These are phyloP conservation scores for Galleria mellonella DNA, from an alignment of 1,140 invertebrate genomes.

Conservation along the genomic window DNA sequence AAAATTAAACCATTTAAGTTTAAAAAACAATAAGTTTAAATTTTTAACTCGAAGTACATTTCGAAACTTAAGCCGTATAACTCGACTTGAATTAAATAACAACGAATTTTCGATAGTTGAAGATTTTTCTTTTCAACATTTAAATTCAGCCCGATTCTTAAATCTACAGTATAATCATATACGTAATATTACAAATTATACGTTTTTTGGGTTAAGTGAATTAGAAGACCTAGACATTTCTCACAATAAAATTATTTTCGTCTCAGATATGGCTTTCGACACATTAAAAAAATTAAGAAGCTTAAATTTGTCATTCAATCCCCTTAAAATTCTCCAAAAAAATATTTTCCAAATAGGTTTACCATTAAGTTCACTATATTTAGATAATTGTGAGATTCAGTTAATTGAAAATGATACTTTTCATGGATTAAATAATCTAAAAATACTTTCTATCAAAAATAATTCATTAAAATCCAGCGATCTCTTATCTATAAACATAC, in stretches of 20 bases:
- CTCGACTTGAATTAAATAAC: constrained; percentile 42
- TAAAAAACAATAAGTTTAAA: constrained; percentile 54
- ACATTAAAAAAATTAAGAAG: constrained; percentile 77
- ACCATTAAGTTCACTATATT: constrained; percentile 75
- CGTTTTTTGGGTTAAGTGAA: constrained; percentile 81
- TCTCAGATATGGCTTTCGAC: constrained; percentile 79
- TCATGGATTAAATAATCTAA: constrained; percentile 75
- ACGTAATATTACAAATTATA: constrained; percentile 61
- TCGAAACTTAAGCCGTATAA: constrained; percentile 47
- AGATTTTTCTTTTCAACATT: constrained; percentile 56
- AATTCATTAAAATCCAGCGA: constrained; percentile 83
- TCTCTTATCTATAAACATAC: constrained; percentile 80
- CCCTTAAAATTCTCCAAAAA: constrained; percentile 75
- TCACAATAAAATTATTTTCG: constrained; percentile 76
- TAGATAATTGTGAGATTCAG: constrained; percentile 76
- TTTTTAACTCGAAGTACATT: constrained; percentile 54
- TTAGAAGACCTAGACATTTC: constrained; percentile 81
- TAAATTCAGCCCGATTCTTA: constrained; percentile 45
- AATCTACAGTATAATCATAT: constrained; percentile 68
- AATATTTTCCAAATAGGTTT: constrained; percentile 79
- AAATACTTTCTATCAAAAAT: constrained; percentile 77
- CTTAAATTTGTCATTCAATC: constrained; percentile 81
- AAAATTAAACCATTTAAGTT: constrained; percentile 42
- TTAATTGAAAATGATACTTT: constrained; percentile 77
- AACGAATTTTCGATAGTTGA: constrained; percentile 60